Evolutionary conservation across 2,888 invertebrate genomes (phyloP).

Genomic region (Acronicta aceris): DNA sequence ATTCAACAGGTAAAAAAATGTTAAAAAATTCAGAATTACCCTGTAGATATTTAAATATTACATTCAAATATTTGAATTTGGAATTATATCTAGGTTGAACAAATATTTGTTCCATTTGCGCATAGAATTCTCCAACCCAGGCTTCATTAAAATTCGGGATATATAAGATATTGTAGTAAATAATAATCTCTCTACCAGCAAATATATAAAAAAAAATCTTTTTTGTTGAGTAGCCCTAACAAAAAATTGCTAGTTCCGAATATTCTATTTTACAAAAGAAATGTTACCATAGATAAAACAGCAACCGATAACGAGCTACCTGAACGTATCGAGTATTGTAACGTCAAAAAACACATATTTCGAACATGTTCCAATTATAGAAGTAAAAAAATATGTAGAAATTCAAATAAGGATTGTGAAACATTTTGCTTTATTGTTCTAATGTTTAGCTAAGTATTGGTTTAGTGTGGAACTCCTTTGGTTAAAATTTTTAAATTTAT

Average conservation of each 20-base stretch:
- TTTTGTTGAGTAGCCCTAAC: not conserved
- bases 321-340: conserved; percentile 37
- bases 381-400: conserved; percentile 16
- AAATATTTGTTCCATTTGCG: no score
- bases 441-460: not conserved
- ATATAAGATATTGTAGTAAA: no score
- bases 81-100: no score
- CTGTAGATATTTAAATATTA: no score
- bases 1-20: no score
- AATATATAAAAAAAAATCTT: no score
- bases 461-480: not conserved
- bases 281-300: conserved; percentile 29
- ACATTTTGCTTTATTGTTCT: conserved; percentile 6
- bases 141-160: no score
- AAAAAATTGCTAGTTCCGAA: conserved; percentile 28
- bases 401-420: not conserved
- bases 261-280: conserved; percentile 38
- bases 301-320: conserved; percentile 43
- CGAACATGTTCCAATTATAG: conserved; percentile 24
- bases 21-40: no score
- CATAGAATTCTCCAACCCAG: no score
- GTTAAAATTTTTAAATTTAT: not conserved
- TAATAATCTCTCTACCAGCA: not conserved
- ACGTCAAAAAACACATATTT: conserved; percentile 20
- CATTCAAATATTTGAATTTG: no score